phyloP scores from a whole-genome alignment of 1,140 invertebrate genomes.

The Lasioglossum baleicum region DNA sequence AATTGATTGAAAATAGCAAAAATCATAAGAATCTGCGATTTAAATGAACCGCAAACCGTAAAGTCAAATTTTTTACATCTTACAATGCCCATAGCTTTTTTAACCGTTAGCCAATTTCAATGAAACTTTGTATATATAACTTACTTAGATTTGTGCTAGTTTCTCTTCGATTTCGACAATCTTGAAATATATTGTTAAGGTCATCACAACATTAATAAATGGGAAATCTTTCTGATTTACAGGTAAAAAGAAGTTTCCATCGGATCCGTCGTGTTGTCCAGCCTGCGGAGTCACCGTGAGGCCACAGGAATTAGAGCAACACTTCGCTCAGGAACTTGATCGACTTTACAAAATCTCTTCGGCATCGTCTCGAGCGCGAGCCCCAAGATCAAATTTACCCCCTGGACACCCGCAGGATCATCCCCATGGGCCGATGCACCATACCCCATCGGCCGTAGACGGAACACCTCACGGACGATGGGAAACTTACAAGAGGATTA shows the following conservation, averaged over 20 bases:
- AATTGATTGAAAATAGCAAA: no score
- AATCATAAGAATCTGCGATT: no score
- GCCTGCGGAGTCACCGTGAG: constrained; percentile 89
- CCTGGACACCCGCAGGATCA: constrained; percentile 79
- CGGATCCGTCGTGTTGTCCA: constrained; percentile 87
- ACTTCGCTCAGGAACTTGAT: constrained; percentile 88
- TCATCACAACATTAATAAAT: background rate
- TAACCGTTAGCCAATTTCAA: no score
- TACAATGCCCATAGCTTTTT: no score
- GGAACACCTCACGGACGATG: constrained; percentile 87
- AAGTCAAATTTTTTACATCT: no score
- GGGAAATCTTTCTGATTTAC: constrained; percentile 29
- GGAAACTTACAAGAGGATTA: constrained; percentile 92
- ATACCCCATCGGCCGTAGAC: constrained; percentile 80
- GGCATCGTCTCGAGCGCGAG: constrained; percentile 75
- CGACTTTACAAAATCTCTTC: constrained; percentile 84
- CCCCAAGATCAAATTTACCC: constrained; percentile 77
- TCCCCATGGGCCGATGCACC: constrained; percentile 76
- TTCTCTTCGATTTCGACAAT: no score
- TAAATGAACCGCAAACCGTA: no score
- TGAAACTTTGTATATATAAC: no score
- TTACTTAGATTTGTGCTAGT: no score
- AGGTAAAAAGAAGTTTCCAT: constrained; percentile 80
- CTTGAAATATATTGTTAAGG: no score
- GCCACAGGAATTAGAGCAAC: constrained; percentile 86